Conservation (phyloP, 2,797 vertebrate genomes). For the Cirrhinus mrigala region DNA sequence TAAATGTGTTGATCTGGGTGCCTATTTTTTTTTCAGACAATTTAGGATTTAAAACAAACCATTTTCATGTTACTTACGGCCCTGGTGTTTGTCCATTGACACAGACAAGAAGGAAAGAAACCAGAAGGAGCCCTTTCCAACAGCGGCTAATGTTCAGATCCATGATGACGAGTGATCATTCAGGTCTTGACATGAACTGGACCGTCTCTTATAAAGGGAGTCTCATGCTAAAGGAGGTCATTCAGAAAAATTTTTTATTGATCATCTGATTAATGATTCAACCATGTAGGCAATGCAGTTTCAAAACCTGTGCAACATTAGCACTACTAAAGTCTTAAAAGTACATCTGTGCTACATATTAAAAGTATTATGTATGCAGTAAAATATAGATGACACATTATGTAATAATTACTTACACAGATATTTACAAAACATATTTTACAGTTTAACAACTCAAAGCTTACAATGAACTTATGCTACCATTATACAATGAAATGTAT, state of each 20-base stretch:
- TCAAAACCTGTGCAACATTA: neutral
- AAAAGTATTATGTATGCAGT: neutral
- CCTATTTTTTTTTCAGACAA: too few species aligned
- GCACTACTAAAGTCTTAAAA: neutral
- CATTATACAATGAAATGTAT: neutral
- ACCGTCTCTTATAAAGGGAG: slow-evolving; percentile 28
- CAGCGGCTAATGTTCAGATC: neutral
- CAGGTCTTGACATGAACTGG: neutral
- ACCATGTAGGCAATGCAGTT: neutral
- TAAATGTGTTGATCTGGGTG: neutral
- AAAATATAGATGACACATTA: neutral
- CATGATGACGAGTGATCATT: slow-evolving; percentile 44
- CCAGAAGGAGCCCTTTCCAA: slow-evolving; percentile 29
- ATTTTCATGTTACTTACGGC: slow-evolving; percentile 37
- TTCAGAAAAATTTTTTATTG: slow-evolving; percentile 18
- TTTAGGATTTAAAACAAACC: neutral
- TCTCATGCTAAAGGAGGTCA: neutral
- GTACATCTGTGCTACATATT: neutral
- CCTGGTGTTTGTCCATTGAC: slow-evolving; percentile 43
- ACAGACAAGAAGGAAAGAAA: slow-evolving; percentile 33
- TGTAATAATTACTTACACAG: neutral
- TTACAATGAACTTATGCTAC: neutral
- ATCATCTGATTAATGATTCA: slow-evolving; percentile 52
- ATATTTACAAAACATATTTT: neutral
- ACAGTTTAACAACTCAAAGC: neutral